Evolutionary conservation across 2,888 invertebrate species (phyloP), one percentile per base, ranked within the genome.

Genomic region (Ophioninae sp.): DNA sequence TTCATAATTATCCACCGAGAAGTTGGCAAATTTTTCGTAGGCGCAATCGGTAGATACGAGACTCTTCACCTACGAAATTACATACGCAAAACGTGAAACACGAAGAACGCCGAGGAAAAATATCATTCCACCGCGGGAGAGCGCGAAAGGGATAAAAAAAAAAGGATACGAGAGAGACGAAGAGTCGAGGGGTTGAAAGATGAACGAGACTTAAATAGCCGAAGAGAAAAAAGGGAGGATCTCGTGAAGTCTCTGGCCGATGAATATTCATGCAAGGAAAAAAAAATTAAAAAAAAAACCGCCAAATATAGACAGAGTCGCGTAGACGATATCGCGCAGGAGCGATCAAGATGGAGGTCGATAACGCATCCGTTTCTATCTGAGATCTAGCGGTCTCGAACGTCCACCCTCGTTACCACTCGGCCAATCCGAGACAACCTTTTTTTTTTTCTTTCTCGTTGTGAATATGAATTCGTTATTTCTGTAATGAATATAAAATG

Each of bases 211-310:
- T 73, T 73, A 63, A 74, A 39, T 39, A 58, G 75, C 58, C 37
- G 41, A 71, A 56, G 80, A 83, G 75, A 67, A 76, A 75, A 76
- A 78, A 56, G 79, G 86, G 85, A 85, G 85, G 85, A 83, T 84
- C 81, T 81, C 83, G 86, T 68, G 86, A 86, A 72, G 77, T 68
- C 73, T 75, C 77, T 81, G 67, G 67, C 73, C 80, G 84, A 87
- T 88, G 88, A 89, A 88, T 89, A 89, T 89, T 86, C 88, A 89
- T 89, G 86, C 30, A 85, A 85, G 85, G 82, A 86, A 59, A 64
- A 79, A 79, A 79, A 73, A 1, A 23, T n/a, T n/a, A 72, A 23
- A 63, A 72, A 78, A 71, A 59, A 75, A 30, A 63, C 23, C 8
- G 5, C 17, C 8, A 20, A 20, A 63, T 86, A 83, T 84, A 84